Evolutionary conservation across 2,888 invertebrate genomes (phyloP), one percentile per base, ranked within the genome.

Genomic region (Microplitis deprimator): DNA sequence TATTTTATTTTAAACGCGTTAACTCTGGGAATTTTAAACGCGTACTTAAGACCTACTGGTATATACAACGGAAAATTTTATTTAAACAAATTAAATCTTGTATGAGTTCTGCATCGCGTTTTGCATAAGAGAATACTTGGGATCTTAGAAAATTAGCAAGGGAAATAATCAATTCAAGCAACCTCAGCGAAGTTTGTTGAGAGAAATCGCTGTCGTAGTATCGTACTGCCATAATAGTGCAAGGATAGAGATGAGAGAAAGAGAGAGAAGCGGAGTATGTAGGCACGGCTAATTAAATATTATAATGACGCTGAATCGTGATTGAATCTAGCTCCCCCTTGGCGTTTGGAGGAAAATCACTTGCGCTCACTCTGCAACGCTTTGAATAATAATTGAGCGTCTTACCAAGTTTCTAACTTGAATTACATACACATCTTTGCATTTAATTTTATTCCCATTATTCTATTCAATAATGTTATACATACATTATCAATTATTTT

Each of bases 221-320:
- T 69, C 61, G 65, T 65, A 65, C 13, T 29, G 29, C 29, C 29
- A 2, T 29, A 29, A 29, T 29, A 29, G 29, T 4, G 4, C 29
- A 4, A 29, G 2, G 29, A 29, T 29, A 29, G 29, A 29, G 29
- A 29, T 29, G 29, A 29, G 4, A 29, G 29, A 29, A 29, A 29
- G 29, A 29, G 29, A 29, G 29, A 29, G 29, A 29, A 29, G 29
- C 29, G 10, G 40, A 64, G 41, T 62, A 60, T 73, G 73, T 73
- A 73, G 73, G 67, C 73, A 75, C 81, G 81, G 81, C 83, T 85
- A 87, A 86, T 87, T 87, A 87, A 86, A 82, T 86, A 86, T 87
- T 87, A 85, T 86, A 86, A 87, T 84, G 83, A 81, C 83, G 78
- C 41, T 78, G 78, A 80, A 79, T 77, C 77, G 70, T 77, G 73